These are phyloP conservation scores for Pollimyrus isidori DNA, from an alignment of 2,113 vertebrate genomes.

Conservation along the genomic window DNA sequence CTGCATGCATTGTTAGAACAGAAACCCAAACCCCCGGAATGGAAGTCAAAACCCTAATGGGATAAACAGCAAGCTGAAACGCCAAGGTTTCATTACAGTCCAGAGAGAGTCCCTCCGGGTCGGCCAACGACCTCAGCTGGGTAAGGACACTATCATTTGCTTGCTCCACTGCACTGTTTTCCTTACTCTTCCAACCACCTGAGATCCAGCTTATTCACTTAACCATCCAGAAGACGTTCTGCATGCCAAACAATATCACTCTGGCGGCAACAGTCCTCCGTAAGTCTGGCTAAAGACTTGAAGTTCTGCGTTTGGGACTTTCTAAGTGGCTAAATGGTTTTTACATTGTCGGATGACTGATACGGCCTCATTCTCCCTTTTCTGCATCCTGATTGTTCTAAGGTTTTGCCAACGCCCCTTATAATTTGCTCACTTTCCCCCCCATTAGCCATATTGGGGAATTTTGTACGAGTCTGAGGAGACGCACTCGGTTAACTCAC, in stretches of 20 bases:
- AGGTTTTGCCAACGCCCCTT: background rate
- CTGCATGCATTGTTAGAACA: background rate
- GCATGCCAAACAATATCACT: background rate
- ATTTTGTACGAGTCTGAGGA: background rate
- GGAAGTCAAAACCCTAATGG: conserved; percentile 7
- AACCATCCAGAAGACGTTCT: background rate
- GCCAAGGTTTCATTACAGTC: background rate
- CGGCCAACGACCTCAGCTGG: background rate
- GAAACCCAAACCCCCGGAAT: background rate
- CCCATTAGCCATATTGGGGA: background rate
- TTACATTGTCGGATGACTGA: background rate
- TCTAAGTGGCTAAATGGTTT: background rate
- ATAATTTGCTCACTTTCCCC: background rate
- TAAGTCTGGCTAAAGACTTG: background rate
- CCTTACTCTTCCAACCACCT: background rate
- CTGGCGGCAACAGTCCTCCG: background rate
- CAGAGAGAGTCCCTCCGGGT: background rate
- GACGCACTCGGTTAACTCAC: background rate
- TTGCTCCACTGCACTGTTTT: background rate
- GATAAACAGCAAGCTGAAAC: background rate
- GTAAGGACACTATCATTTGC: background rate
- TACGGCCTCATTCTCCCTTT: background rate
- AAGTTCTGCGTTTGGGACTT: background rate
- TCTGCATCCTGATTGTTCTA: background rate
- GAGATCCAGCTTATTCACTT: background rate